Evolutionary conservation across 2,113 vertebrate species (phyloP).

Genomic region (Cephalopterus ornatus): DNA sequence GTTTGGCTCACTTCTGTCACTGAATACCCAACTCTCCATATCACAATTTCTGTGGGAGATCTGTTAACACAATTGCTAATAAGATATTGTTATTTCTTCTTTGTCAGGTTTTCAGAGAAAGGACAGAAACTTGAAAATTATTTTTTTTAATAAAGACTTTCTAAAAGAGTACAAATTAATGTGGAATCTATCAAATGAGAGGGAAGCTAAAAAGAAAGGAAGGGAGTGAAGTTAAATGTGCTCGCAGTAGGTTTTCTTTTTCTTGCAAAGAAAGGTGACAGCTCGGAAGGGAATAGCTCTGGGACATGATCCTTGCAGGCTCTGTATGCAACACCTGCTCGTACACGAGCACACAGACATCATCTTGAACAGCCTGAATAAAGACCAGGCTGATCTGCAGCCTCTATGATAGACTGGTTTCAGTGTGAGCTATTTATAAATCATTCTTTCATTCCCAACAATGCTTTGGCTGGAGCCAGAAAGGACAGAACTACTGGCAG

Average conservation of each 20-base stretch:
- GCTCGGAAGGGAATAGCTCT: slow-evolving; percentile 23
- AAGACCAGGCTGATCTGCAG: slow-evolving; percentile 46
- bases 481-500: slow-evolving; percentile 49
- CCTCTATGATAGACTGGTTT: slow-evolving; percentile 39
- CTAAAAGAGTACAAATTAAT: neutral
- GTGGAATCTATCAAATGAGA: neutral
- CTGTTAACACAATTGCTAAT: neutral
- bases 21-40: neutral
- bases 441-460: slow-evolving; percentile 43
- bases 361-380: slow-evolving; percentile 39
- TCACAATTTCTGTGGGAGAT: neutral
- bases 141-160: neutral
- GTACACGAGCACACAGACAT: slow-evolving; percentile 4
- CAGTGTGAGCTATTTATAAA: slow-evolving; percentile 45
- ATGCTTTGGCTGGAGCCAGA: slow-evolving; percentile 35
- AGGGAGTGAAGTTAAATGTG: neutral
- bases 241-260: neutral
- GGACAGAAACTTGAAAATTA: neutral
- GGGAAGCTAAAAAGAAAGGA: neutral
- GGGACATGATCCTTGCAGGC: slow-evolving; percentile 30
- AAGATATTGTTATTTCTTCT: slow-evolving; percentile 35
- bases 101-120: neutral
- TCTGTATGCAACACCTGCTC: slow-evolving; percentile 16
- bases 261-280: slow-evolving; percentile 25
- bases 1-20: neutral